Conservation (phyloP, 2,888 invertebrate species). For the Deroplatys truncata region DNA sequence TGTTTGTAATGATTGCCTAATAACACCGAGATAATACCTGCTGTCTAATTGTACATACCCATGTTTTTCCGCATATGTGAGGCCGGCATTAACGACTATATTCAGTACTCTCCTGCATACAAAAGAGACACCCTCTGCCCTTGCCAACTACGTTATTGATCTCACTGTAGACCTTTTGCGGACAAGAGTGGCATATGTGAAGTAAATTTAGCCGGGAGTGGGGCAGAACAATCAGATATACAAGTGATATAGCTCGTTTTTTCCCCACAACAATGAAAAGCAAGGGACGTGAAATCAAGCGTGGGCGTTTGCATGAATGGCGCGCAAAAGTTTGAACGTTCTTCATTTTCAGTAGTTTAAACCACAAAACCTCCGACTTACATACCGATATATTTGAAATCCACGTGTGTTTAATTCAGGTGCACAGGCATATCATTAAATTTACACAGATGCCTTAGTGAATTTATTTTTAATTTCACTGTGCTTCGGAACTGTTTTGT, state of each 20-base stretch:
- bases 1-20: not conserved
- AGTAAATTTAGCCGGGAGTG: not conserved
- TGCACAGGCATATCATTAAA: no score
- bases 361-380: no score
- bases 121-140: not conserved
- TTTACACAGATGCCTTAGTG: no score
- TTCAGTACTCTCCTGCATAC: not conserved
- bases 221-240: not conserved
- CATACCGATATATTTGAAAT: no score
- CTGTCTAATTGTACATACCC: not conserved
- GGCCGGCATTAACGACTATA: not conserved
- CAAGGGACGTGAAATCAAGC: not conserved
- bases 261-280: not conserved
- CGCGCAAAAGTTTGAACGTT: not conserved
- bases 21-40: not conserved
- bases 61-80: not conserved
- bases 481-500: no score
- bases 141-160: not conserved
- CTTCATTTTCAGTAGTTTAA: not conserved
- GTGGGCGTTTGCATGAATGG: not conserved
- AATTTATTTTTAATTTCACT: no score
- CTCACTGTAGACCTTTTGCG: not conserved
- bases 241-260: not conserved
- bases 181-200: not conserved
- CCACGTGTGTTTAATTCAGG: no score